Conservation (phyloP, 2,888 invertebrate genomes). For the Temnothorax ravouxi region DNA sequence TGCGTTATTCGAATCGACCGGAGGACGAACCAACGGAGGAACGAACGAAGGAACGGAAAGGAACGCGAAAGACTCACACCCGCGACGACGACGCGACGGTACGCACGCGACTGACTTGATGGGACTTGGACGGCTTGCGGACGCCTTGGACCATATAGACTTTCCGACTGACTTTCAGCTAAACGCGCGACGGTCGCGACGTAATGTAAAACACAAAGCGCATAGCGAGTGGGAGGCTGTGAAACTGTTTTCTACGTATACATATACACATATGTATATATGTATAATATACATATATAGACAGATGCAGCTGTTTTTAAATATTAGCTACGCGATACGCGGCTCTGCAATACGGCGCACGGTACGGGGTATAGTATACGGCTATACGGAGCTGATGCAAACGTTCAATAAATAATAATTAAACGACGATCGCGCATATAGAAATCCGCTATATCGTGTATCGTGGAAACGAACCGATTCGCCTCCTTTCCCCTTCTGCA, state of each 20-base stretch:
- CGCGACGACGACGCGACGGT: constrained; percentile 66
- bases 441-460: no score
- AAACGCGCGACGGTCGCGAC: constrained; percentile 44
- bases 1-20: not conserved
- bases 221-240: constrained; percentile 13
- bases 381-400: no score
- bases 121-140: constrained; percentile 12
- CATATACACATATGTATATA: not conserved
- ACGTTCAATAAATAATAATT: no score
- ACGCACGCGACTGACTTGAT: constrained; percentile 75
- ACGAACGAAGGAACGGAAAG: not conserved
- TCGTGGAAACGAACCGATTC: no score
- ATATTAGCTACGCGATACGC: no score
- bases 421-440: no score
- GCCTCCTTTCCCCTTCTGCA: no score
- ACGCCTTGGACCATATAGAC: not conserved
- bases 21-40: not conserved
- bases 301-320: constrained; percentile 3
- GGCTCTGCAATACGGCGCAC: no score
- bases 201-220: constrained; percentile 66
- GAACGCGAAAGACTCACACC: constrained; percentile 60
- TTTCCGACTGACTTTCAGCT: constrained; percentile 69
- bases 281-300: not conserved
- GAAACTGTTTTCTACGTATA: constrained; percentile 5
- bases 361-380: no score